phyloP scores from a whole-genome alignment of 2,113 vertebrate genomes.

The Acrocephalus arundinaceus region DNA sequence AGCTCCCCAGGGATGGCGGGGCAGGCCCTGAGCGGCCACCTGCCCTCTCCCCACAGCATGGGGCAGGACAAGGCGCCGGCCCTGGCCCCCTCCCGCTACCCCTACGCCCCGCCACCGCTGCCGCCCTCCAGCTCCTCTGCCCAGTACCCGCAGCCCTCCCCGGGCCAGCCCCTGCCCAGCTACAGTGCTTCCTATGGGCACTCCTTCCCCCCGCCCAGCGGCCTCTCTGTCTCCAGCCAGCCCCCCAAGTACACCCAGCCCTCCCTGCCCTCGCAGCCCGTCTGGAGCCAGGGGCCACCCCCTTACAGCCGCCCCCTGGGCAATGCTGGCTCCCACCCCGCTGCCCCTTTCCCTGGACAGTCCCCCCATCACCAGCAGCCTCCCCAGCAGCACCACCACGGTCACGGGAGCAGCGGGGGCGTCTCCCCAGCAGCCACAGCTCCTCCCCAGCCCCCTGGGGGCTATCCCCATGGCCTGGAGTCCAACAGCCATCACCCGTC shows the following conservation, averaged over 20 bases:
- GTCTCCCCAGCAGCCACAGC: slow-evolving; percentile 1
- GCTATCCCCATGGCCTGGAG: slow-evolving; percentile 69
- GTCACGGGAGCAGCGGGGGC: background rate
- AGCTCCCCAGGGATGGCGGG: slow-evolving; percentile 7
- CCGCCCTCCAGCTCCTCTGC: slow-evolving; percentile 64
- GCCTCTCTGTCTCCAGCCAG: slow-evolving; percentile 72
- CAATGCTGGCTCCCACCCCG: slow-evolving; percentile 49
- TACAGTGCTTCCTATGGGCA: slow-evolving; percentile 67
- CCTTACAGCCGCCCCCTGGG: slow-evolving; percentile 72
- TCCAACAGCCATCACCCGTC: slow-evolving; percentile 54
- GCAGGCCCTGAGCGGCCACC: background rate
- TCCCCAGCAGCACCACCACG: slow-evolving; percentile 61
- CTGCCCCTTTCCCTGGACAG: slow-evolving; percentile 65
- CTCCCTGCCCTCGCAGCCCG: slow-evolving; percentile 72
- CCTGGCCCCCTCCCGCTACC: background rate
- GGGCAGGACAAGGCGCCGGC: background rate
- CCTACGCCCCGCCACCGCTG: background rate
- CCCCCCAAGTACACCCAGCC: slow-evolving; percentile 79
- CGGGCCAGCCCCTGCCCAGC: slow-evolving; percentile 67
- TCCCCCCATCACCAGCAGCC: slow-evolving; percentile 72
- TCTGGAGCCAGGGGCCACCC: slow-evolving; percentile 77
- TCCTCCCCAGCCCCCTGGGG: slow-evolving; percentile 36
- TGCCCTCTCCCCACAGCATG: background rate
- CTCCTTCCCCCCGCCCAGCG: slow-evolving; percentile 69
- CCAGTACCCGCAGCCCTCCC: slow-evolving; percentile 55